Percentiles rank a stretch among this genome's conserved stretches.
These are phyloP conservation scores for Coptodon bakossiorum DNA, from an alignment of 2,113 vertebrate genomes.

Conservation along the genomic window DNA sequence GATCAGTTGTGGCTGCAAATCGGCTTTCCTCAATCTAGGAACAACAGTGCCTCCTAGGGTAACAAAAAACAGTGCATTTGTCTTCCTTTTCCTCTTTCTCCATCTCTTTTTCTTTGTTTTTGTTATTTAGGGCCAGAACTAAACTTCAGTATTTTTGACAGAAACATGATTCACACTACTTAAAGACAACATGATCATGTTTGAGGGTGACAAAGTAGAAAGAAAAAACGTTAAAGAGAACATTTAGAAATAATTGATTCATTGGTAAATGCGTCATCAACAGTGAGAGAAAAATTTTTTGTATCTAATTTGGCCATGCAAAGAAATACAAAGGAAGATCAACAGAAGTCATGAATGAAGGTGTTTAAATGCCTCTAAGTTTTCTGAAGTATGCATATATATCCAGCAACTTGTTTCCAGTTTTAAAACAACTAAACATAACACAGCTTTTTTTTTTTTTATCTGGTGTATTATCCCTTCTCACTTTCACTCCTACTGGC, in stretches of 20 bases:
- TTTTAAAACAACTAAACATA: neutral
- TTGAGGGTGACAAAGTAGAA: neutral
- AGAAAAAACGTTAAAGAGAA: neutral
- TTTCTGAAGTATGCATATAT: neutral
- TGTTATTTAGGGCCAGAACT: neutral
- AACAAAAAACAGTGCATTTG: conserved; percentile 4
- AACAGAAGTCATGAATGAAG: neutral
- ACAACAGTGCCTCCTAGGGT: conserved; percentile 58
- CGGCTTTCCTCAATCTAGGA: conserved; percentile 5
- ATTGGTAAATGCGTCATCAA: neutral
- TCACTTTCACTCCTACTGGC: neutral
- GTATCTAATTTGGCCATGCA: neutral
- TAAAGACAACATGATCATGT: neutral
- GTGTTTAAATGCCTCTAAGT: neutral
- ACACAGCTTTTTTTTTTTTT: neutral
- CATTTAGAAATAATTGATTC: neutral
- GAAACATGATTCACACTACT: neutral
- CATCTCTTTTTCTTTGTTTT: neutral
- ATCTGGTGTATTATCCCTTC: neutral
- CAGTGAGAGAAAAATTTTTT: fast-evolving
- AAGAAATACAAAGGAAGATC: neutral
- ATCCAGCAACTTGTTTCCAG: neutral
- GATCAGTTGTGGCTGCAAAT: neutral
- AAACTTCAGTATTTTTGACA: neutral
- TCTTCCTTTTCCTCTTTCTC: neutral